Percentiles rank a stretch among this genome's conserved stretches.
Evolutionary conservation across 2,888 invertebrate genomes (phyloP).

Genomic region (Autographa pulchrina): DNA sequence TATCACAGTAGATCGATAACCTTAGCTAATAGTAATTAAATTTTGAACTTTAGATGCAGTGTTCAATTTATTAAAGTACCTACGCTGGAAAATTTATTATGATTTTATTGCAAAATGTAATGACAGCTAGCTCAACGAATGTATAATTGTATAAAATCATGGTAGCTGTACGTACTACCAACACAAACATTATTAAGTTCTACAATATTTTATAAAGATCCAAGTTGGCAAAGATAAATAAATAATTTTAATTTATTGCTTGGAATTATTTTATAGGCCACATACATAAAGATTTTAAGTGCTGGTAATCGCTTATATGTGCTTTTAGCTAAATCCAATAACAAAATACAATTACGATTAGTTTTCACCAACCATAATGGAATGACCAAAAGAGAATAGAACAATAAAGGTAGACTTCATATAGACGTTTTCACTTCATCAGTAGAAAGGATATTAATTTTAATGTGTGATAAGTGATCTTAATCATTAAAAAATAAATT

Average conservation of each 20-base stretch:
- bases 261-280: no score
- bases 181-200: neutral
- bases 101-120: constrained; percentile 43
- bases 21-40: constrained; percentile 68
- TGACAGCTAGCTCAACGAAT: neutral
- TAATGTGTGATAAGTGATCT: neutral
- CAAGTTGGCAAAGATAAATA: no score
- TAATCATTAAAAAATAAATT: neutral
- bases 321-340: neutral
- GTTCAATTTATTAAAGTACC: constrained; percentile 41
- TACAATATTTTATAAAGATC: neutral
- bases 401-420: neutral
- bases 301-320: constrained; percentile 4
- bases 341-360: neutral
- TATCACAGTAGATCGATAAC: constrained; percentile 65
- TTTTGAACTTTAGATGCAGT: constrained; percentile 65
- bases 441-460: neutral
- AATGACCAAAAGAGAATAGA: neutral
- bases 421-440: neutral
- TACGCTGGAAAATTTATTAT: constrained; percentile 60
- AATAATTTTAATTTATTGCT: no score
- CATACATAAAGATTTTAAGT: neutral
- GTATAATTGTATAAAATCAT: neutral
- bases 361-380: neutral
- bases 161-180: neutral